Evolutionary conservation across 1,140 invertebrate genomes (phyloP).

Genomic region (Sitophilus oryzae): DNA sequence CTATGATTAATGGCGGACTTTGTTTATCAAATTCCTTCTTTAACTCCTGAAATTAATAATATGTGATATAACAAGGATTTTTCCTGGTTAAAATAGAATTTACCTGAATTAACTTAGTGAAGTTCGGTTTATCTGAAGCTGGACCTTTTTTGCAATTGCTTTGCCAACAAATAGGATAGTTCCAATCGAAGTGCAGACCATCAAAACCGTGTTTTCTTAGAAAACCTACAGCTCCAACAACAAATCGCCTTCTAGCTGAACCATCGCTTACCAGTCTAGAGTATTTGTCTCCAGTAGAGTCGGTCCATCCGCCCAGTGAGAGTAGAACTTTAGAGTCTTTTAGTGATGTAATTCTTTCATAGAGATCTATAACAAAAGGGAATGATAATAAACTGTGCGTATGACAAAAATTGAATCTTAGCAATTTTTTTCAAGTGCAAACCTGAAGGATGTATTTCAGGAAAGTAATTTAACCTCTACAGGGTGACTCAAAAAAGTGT

Average conservation of each 20-base stretch:
- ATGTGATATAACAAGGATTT: too few relatives aligned
- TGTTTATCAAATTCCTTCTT: conserved; percentile 64
- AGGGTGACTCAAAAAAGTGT: too few relatives aligned
- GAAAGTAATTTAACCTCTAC: too few relatives aligned
- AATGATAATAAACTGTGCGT: too few relatives aligned
- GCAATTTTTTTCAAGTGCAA: too few relatives aligned
- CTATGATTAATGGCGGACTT: conserved; percentile 62
- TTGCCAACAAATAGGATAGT: conserved; percentile 88
- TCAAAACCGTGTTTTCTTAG: conserved; percentile 68
- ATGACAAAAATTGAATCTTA: too few relatives aligned
- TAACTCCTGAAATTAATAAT: conserved; percentile 68
- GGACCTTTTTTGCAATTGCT: conserved; percentile 79
- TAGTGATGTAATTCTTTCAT: conserved; percentile 59
- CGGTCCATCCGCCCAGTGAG: conserved; percentile 85
- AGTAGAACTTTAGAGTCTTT: conserved; percentile 64
- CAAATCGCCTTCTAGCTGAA: conserved; percentile 60
- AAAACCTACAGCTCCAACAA: conserved; percentile 60
- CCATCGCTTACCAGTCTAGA: conserved; percentile 64
- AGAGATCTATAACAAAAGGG: conserved; percentile 64
- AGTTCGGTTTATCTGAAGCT: conserved; percentile 68
- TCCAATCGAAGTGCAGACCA: conserved; percentile 84
- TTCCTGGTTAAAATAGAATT: too few relatives aligned
- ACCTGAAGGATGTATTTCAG: too few relatives aligned
- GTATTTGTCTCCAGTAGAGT: conserved; percentile 79
- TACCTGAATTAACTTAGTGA: conserved; percentile 67